These are phyloP conservation scores for Callipepla squamata DNA, from an alignment of 2,113 vertebrate species.

Conservation along the genomic window DNA sequence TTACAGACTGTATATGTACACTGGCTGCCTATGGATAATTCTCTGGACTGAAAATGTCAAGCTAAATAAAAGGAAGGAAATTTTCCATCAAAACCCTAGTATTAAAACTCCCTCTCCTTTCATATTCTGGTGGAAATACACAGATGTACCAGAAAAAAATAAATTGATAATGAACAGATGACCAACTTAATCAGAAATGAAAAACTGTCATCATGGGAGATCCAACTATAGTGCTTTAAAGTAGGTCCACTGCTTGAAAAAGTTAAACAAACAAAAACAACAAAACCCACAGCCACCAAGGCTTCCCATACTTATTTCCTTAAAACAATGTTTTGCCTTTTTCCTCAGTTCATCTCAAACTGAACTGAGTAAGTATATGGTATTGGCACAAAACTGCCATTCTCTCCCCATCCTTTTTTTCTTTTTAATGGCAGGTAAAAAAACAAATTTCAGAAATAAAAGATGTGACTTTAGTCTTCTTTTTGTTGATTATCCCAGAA, in stretches of 20 bases:
- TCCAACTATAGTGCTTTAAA: neutral
- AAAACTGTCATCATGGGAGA: neutral
- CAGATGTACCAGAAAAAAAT: constrained; percentile 32
- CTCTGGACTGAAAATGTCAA: constrained; percentile 2
- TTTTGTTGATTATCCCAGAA: neutral
- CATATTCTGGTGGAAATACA: neutral
- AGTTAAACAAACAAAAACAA: neutral
- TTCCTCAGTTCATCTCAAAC: neutral
- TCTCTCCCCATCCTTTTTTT: neutral
- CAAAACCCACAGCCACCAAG: neutral
- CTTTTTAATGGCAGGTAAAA: neutral
- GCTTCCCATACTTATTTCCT: neutral
- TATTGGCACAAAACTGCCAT: neutral
- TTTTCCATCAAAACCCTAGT: constrained; percentile 59
- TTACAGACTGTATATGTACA: neutral
- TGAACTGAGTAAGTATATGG: neutral
- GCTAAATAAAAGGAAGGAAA: constrained; percentile 48
- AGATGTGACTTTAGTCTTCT: neutral
- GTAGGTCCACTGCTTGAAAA: neutral
- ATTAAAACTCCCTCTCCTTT: constrained; percentile 38
- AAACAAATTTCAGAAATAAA: neutral
- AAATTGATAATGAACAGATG: constrained; percentile 26
- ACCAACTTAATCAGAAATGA: neutral
- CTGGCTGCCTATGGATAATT: neutral
- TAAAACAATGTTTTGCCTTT: neutral